phyloP scores from a whole-genome alignment of 2,888 invertebrate genomes.

The Hydropsyche betteni region DNA sequence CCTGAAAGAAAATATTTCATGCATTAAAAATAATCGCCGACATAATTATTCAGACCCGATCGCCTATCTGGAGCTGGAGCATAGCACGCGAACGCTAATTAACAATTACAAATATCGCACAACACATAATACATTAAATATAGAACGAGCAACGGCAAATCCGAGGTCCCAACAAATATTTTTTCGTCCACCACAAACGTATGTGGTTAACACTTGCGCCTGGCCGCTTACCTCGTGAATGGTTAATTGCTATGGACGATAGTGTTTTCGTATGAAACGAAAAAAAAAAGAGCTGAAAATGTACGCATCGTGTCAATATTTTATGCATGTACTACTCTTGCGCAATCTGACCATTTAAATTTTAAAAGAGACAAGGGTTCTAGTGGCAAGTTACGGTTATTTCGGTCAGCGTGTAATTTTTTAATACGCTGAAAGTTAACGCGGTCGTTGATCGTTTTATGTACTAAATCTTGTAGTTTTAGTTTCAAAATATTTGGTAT shows the following conservation, averaged over 20 bases:
- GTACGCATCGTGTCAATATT: not conserved
- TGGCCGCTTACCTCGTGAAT: too few species aligned
- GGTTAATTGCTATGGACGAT: too few species aligned
- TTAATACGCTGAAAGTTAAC: too few species aligned
- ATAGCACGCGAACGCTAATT: slow-evolving; percentile 19
- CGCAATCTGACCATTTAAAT: slow-evolving; percentile 8
- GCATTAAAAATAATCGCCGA: slow-evolving; percentile 15
- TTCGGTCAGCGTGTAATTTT: too few species aligned
- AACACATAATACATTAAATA: too few species aligned
- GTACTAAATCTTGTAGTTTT: not conserved
- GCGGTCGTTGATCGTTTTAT: too few species aligned
- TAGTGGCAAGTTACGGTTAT: too few species aligned
- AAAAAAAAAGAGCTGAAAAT: not conserved
- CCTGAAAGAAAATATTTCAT: slow-evolving; percentile 28
- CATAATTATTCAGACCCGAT: slow-evolving; percentile 21
- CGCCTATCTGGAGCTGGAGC: not conserved
- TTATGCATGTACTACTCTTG: slow-evolving; percentile 10
- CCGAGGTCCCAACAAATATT: too few species aligned
- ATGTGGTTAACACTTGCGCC: too few species aligned
- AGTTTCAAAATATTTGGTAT: not conserved
- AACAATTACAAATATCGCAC: slow-evolving; percentile 1
- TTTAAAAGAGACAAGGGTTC: slow-evolving; percentile 8
- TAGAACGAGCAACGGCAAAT: too few species aligned
- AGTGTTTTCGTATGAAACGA: too few species aligned
- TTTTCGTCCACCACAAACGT: too few species aligned